Evolutionary conservation across 2,888 invertebrate species (phyloP), one percentile per base, ranked within the genome.

Genomic region (Orthonychiurus folsomi): DNA sequence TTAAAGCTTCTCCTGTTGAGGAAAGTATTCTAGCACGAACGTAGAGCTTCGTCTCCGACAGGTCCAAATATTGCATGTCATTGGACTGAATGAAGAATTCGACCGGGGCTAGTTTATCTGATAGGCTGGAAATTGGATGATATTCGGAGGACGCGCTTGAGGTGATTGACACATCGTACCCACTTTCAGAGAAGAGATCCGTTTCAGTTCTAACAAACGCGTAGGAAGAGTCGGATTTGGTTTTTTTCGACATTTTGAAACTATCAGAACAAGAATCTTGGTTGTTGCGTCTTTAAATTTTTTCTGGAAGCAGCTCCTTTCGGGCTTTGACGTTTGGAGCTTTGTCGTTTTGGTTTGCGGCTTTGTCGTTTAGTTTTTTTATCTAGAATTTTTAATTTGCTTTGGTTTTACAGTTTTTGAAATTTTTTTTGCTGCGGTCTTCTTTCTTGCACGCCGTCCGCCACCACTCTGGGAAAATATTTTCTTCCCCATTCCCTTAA

Each of bases 191-290:
- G 55, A 68, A 68, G 2, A 68, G 2, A 47, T 63, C 62, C 1
- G 62, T 58, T 55, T 68, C 68, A 2, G 48, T 52, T 1, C 68
- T 26, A 3, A 67, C 58, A 56, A 61, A 52, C 18, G 15, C 53
- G 2, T 24, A n/a, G 12, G 20, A 20, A 2, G 47, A 78, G 0
- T 68, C 75, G 0, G 80, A 78, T 0, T 75, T 78, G 5, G 37
- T 37, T 37, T 37, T 37, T 58, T 58, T 58, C 3, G 27, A 9
- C 12, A 27, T 58, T 37, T 58, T 48, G 58, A 21, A 12, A 37
- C 50, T n/a, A 26, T n/a, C 18, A 15, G 21, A 20, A 47, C 18
- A 47, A 23, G n/a, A 20, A 24, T 21, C 24, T 53, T 28, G 21
- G 2, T 2, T 12, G 20, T 48, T 56, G 47, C 23, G 15, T 25